Conservation (phyloP, 2,888 invertebrate species). For the Camptogramma bilineatum region DNA sequence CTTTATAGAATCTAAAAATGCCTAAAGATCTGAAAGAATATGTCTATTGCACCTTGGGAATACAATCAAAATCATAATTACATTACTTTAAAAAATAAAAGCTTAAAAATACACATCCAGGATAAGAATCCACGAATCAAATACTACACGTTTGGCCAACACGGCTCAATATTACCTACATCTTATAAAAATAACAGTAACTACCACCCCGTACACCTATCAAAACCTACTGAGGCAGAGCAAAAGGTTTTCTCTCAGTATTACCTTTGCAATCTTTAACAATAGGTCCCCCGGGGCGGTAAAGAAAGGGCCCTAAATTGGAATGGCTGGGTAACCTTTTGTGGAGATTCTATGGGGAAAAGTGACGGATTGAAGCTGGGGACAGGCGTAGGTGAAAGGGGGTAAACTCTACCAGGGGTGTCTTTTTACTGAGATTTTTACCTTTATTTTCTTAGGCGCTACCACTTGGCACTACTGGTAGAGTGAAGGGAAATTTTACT, state of each 20-base stretch:
- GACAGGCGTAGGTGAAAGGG: not conserved
- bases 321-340: conserved; percentile 24
- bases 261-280: conserved; percentile 21
- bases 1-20: too few species aligned
- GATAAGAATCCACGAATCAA: too few species aligned
- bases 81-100: too few species aligned
- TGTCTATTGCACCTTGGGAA: too few species aligned
- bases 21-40: too few species aligned
- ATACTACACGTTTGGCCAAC: too few species aligned
- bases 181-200: not conserved
- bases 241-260: conserved; percentile 23
- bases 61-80: too few species aligned
- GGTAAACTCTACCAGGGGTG: not conserved
- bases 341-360: conserved; percentile 15
- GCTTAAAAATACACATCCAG: too few species aligned
- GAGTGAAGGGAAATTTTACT: too few species aligned
- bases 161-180: too few species aligned
- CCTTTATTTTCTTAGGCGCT: too few species aligned
- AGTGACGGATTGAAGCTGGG: conserved; percentile 10
- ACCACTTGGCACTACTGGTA: too few species aligned
- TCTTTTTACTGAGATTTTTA: not conserved
- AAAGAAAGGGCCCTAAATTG: conserved; percentile 25
- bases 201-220: conserved; percentile 6
- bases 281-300: conserved; percentile 24
- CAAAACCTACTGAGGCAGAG: conserved; percentile 14